Evolutionary conservation across 2,113 vertebrate genomes (phyloP), one percentile per base, ranked within the genome.

Genomic region (Cepphus grylle): DNA sequence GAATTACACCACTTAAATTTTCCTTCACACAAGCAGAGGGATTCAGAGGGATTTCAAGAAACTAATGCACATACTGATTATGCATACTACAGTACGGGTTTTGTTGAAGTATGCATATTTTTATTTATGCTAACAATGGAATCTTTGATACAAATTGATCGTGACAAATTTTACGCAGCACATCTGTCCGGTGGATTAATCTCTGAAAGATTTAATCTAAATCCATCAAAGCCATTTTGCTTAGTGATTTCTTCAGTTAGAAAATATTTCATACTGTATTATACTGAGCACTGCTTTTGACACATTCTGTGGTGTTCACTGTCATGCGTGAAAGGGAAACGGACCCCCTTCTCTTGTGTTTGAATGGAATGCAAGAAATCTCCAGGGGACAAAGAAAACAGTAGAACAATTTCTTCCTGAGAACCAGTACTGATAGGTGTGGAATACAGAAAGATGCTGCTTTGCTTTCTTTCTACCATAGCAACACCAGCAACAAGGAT

Each of bases 161-260:
- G 0, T 82, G 92, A 93, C 94, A 96, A 94, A 93, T 97, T 96
- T 94, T 94, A 97, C 86, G 91, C 91, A 93, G 90, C 49, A 86
- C 80, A 92, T 93, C 92, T 91, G 79, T 62, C 81, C 94, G 45
- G 90, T 40, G 36, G 71, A 79, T 66, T 94, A 91, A 93, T 81
- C 69, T 86, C 84, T 80, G 74, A 85, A 93, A 90, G 91, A 95
- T 88, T 96, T 93, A 94, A 95, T 95, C 96, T 93, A 95, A 95
- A 93, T 88, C 90, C 65, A 94, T 90, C 81, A 97, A 70, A 95
- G 81, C 26, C 4, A 50, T 79, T 97, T 95, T 86, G 86, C 42
- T 91, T 82, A 80, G 70, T 45, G 89, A 80, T 93, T 94, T 94
- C 53, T 91, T 87, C 77, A 81, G 74, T 81, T 93, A 69, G 45